These are phyloP conservation scores for Orchesella cincta DNA, from an alignment of 1,140 invertebrate genomes.

Conservation along the genomic window DNA sequence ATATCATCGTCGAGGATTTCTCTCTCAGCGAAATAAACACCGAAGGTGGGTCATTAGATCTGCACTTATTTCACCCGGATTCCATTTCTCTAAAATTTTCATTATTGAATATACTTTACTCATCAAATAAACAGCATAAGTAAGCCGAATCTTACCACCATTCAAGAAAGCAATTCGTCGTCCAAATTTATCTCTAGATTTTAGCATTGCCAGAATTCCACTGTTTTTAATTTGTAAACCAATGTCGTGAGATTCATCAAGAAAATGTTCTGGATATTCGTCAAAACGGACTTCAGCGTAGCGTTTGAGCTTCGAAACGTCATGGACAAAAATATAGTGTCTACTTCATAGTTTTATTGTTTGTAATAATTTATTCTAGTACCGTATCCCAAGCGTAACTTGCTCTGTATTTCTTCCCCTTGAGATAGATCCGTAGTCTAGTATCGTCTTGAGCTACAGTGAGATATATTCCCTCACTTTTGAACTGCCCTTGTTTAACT, in stretches of 20 bases:
- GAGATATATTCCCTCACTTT: too few species aligned
- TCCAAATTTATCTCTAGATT: background rate
- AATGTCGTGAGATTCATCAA: background rate
- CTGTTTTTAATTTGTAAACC: background rate
- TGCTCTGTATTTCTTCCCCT: too few species aligned
- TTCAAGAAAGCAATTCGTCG: background rate
- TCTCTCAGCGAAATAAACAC: background rate
- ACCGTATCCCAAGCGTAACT: too few species aligned
- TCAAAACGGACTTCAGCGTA: background rate
- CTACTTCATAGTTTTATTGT: too few species aligned
- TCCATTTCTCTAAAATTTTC: background rate
- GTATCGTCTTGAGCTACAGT: too few species aligned
- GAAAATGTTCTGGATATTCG: background rate
- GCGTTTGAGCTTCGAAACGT: slow-evolving; percentile 1
- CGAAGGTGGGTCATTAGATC: background rate
- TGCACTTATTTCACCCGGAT: background rate
- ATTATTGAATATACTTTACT: background rate
- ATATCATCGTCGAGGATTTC: background rate
- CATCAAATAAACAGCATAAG: background rate
- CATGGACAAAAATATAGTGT: too few species aligned
- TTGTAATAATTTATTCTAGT: too few species aligned
- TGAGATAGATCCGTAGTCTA: too few species aligned
- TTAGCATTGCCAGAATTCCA: background rate
- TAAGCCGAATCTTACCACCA: background rate
- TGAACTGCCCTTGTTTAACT: too few species aligned